Evolutionary conservation across 2,797 vertebrate species (phyloP), one percentile per base, ranked within the genome.

Genomic region (Peromyscus melanophrys): DNA sequence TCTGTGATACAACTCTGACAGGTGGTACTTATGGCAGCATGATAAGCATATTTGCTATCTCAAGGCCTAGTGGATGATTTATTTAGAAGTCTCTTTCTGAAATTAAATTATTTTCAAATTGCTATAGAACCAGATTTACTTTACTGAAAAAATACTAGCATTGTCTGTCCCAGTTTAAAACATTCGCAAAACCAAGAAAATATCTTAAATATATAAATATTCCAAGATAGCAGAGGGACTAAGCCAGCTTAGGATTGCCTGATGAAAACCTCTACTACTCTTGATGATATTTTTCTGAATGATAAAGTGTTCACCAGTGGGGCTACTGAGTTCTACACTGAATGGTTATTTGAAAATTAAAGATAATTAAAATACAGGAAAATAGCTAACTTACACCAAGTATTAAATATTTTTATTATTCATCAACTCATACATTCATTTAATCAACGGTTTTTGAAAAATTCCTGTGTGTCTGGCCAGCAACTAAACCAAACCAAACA

Each of bases 21-120:
- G 94, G 97, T 31, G 12, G 67, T 93, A 97, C 73, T 97, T 97
- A 97, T 37, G 76, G 25, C 93, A 97, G 83, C 83, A 94, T 9
- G 25, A 92, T 96, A 95, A 97, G 37, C 81, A 92, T 81, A 73
- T 95, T 97, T 88, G 77, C 49, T 34, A 52, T 94, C 52, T 84
- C 83, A 86, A 69, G 85, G 87, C 94, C 84, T 84, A 63, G 76
- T 37, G 77, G 84, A 46, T 89, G 92, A 96, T 95, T 97, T 90
- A 90, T 96, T 92, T 21, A 65, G 37, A 89, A 37, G 71, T 83
- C 83, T 88, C 91, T 94, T 83, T 85, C 61, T 71, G 46, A 92
- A 94, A 92, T 93, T 69, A 95, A 91, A 91, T 78, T 94, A 6
- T 25, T 96, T 88, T 87, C 23, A 25, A 96, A 94, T 90, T 95